Evolutionary conservation across 2,113 vertebrate genomes (phyloP), one percentile per base, ranked within the genome.

Genomic region (Crotalus tigris): DNA sequence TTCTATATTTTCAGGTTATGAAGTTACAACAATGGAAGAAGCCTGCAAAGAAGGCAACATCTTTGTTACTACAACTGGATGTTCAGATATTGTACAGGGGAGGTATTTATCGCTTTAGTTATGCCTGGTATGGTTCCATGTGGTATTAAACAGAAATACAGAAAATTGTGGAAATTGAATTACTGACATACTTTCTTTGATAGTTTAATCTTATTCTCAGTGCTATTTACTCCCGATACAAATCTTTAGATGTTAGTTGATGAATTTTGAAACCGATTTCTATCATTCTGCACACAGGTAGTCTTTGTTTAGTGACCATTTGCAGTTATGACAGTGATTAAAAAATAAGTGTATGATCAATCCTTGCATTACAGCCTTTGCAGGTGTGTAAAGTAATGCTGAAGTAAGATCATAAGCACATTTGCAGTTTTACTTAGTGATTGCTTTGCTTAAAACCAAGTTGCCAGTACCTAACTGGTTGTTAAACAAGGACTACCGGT

Each of bases 11-110:
- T 54, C 92, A 99, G 99, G 99, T 92, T 99, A 99, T 51, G 99
- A 99, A 96, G 99, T 99, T 55, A 99, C 99, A 89, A 99, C 99
- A 91, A 99, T 99, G 99, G 99, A 99, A 1, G 99, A 99, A 88
- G 99, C 99, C 44, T 98, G 98, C 92, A 98, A 98, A 96, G 99
- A 99, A 92, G 99, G 99, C 94, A 99, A 99, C 96, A 99, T 99
- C 95, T 99, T 99, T 93, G 99, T 99, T 94, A 99, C 99, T 89
- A 99, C 99, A 94, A 99, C 99, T 0, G 99, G 99, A 96, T 99
- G 99, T 92, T 97, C 98, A 53, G 99, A 99, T 94, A 99, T 99
- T 95, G 98, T 99, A 93, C 81, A 98, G 94, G 99, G 98, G 96
- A 98, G 98, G 99, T 99, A 96, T 69, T 98, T 21, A 51, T 1